These are phyloP conservation scores for Philypnodon macrostomus DNA, from an alignment of 2,797 vertebrate genomes.

Conservation along the genomic window DNA sequence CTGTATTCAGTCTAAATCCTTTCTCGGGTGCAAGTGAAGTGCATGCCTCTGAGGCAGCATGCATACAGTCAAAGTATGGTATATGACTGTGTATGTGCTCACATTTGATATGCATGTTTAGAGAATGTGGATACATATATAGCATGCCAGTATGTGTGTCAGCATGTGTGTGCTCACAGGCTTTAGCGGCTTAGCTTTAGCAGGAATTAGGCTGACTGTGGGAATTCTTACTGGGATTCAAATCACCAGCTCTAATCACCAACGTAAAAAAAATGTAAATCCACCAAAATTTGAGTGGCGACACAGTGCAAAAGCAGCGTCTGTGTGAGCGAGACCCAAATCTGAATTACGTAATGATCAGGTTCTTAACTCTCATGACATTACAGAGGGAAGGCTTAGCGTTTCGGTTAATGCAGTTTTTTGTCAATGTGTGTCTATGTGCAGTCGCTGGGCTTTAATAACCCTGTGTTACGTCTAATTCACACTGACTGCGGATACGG, in stretches of 20 bases:
- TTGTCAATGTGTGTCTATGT: constrained; percentile 11
- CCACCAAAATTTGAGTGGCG: constrained; percentile 35
- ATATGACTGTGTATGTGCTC: background rate
- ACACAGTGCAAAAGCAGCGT: constrained; percentile 17
- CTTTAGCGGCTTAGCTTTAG: constrained; percentile 67
- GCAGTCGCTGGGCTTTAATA: constrained; percentile 27
- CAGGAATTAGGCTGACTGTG: constrained; percentile 67
- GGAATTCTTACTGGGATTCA: constrained; percentile 70
- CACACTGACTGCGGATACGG: no score
- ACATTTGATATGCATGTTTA: constrained; percentile 4
- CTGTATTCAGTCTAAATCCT: constrained; percentile 14
- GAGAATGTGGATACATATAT: background rate
- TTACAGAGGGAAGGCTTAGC: constrained; percentile 25
- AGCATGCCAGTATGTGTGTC: constrained; percentile 22
- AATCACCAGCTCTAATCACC: constrained; percentile 61
- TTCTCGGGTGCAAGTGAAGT: constrained; percentile 8
- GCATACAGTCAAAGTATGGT: constrained; percentile 1
- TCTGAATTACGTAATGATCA: constrained; percentile 53
- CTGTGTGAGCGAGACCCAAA: constrained; percentile 22
- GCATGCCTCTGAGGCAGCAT: constrained; percentile 7
- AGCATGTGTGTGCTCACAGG: constrained; percentile 18
- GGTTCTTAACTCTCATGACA: constrained; percentile 24
- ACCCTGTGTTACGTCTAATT: no score
- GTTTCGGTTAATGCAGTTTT: constrained; percentile 7
- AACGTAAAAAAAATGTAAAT: constrained; percentile 38